Evolutionary conservation across 2,113 vertebrate genomes (phyloP).

Genomic region (Podarcis raffonei): DNA sequence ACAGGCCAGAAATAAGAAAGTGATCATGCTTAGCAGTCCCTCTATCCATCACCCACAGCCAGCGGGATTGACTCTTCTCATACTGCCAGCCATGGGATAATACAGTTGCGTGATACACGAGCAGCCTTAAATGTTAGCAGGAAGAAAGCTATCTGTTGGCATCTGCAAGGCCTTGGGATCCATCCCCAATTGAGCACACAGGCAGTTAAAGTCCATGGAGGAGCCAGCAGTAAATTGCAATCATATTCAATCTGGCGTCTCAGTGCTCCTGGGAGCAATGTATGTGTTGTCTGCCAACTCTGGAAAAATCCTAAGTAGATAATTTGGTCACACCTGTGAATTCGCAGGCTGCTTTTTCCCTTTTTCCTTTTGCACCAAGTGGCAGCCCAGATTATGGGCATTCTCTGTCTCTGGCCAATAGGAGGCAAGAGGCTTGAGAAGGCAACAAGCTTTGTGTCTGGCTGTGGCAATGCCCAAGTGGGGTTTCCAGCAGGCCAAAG

Average conservation of each 20-base stretch:
- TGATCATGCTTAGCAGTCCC: not conserved
- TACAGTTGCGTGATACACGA: not conserved
- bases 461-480: no score
- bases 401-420: no score
- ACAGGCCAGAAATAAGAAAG: slow-evolving; percentile 6
- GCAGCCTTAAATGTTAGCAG: not conserved
- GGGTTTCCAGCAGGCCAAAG: not conserved
- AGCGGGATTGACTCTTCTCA: not conserved
- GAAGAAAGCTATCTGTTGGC: not conserved
- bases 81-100: not conserved
- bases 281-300: not conserved
- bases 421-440: not conserved
- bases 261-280: not conserved
- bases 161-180: not conserved
- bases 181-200: not conserved
- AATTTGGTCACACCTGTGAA: not conserved
- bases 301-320: not conserved
- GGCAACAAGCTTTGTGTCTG: not conserved
- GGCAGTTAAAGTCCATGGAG: not conserved
- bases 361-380: no score
- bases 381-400: not conserved
- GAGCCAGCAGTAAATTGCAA: not conserved
- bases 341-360: not conserved
- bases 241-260: no score
- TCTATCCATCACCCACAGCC: slow-evolving; percentile 18